Percentiles rank a stretch among this genome's conserved stretches.
Conservation (phyloP, 2,797 vertebrate species). For the Anguilla obscura region DNA sequence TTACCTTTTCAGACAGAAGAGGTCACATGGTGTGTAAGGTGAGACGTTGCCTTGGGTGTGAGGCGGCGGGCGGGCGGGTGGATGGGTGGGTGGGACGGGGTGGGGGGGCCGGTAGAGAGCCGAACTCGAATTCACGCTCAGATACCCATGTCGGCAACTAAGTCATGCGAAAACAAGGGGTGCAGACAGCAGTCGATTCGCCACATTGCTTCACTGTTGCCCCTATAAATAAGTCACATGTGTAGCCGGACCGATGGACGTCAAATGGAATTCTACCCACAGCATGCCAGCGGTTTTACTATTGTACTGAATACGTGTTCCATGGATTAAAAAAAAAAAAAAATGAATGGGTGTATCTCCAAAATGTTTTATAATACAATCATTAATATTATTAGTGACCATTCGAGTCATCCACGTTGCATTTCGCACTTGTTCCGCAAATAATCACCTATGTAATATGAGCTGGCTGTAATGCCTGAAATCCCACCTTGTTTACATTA, state of each 20-base stretch:
- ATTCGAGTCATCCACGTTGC: neutral
- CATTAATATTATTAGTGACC: neutral
- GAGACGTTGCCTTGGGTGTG: slow-evolving; percentile 37
- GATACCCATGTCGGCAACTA: slow-evolving; percentile 34
- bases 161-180: slow-evolving; percentile 43
- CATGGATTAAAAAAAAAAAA: no score
- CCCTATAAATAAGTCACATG: slow-evolving; percentile 53
- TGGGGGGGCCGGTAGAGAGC: neutral
- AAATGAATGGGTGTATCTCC: neutral
- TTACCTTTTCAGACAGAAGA: neutral
- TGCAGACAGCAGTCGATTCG: slow-evolving; percentile 36
- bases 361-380: neutral
- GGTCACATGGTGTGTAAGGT: slow-evolving; percentile 37
- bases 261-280: slow-evolving; percentile 26
- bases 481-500: slow-evolving; percentile 4
- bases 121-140: slow-evolving; percentile 42
- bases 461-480: neutral
- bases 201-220: slow-evolving; percentile 42
- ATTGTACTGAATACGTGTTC: neutral
- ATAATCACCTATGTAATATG: neutral
- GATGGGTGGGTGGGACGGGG: neutral
- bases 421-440: neutral
- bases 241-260: slow-evolving; percentile 35
- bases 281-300: neutral
- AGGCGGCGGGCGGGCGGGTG: neutral